Evolutionary conservation across 2,113 vertebrate genomes (phyloP), one percentile per base, ranked within the genome.

Genomic region (Machaerirhynchus nigripectus): DNA sequence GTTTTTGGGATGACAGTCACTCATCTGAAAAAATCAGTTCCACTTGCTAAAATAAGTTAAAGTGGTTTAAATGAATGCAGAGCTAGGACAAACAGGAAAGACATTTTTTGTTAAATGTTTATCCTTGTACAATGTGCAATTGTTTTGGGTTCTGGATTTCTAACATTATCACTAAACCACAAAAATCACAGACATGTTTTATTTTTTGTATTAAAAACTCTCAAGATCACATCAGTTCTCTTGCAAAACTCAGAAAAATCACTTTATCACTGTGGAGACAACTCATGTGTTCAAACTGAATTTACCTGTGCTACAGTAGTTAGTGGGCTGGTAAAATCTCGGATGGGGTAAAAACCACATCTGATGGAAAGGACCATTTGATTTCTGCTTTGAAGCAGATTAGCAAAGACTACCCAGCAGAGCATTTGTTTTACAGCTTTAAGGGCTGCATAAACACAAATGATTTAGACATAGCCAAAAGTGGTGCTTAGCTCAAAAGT

Each of bases 61-160:
- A 91, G 31, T 86, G 22, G 27, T 86, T 93, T 88, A 88, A 96
- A 94, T 42, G 63, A 88, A 81, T 30, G 33, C 52, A 93, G 59
- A 82, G 21, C 31, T 67, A 80, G 59, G 55, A 94, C 79, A 96
- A 95, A 93, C 82, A 96, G 90, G 87, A 91, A 93, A 46, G 33
- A 50, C 42, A 63, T 87, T 85, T 92, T 84, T 91, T 92, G 60
- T 84, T 87, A 84, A 60, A 64, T 82, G 39, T 88, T 94, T 92
- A 80, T 55, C 31, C 11, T 77, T 67, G 14, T 30, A 86, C 52
- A 86, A 87, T 70, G 47, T 87, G 52, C 53, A 90, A 70, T 49
- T 96, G 71, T 49, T 95, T 69, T 37, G 70, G 27, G 18, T 82
- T 96, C 37, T 89, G 60, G 40, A 50, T 61, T 91, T 69, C 71